Evolutionary conservation across 2,797 vertebrate genomes (phyloP).

Genomic region (Parambassis ranga): DNA sequence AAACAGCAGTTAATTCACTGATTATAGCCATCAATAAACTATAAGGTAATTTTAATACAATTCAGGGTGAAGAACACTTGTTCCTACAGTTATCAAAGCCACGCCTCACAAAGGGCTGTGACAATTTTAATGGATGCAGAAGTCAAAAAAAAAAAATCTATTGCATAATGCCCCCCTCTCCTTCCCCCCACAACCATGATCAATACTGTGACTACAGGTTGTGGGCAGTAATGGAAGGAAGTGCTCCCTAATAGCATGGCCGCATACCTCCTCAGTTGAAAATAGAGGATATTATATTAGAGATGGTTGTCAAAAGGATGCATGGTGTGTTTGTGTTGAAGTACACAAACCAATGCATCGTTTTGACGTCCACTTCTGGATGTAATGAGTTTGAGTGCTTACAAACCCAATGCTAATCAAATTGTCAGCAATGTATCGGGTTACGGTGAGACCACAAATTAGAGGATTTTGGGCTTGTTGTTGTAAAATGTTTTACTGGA

Average conservation of each 20-base stretch:
- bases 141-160: slow-evolving; percentile 15
- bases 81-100: neutral
- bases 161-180: slow-evolving; percentile 21
- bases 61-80: no score
- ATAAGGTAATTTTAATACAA: neutral
- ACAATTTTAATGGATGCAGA: slow-evolving; percentile 6
- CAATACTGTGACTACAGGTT: slow-evolving; percentile 60
- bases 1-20: neutral
- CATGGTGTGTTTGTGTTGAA: slow-evolving; percentile 12
- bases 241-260: slow-evolving; percentile 60
- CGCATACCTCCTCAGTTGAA: slow-evolving; percentile 14
- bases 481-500: slow-evolving; percentile 6
- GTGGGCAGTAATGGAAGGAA: slow-evolving; percentile 72
- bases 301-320: slow-evolving; percentile 7
- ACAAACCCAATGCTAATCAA: slow-evolving; percentile 46
- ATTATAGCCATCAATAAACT: neutral
- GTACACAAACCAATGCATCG: neutral
- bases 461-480: slow-evolving; percentile 6
- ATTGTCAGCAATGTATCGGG: slow-evolving; percentile 28
- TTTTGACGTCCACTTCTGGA: neutral
- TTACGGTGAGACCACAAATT: neutral
- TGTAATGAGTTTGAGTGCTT: slow-evolving; percentile 41
- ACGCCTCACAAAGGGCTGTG: neutral
- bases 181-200: slow-evolving; percentile 46
- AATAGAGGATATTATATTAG: slow-evolving; percentile 20